phyloP scores from a whole-genome alignment of 2,888 invertebrate genomes.

The Dorcus parallelipipedus region DNA sequence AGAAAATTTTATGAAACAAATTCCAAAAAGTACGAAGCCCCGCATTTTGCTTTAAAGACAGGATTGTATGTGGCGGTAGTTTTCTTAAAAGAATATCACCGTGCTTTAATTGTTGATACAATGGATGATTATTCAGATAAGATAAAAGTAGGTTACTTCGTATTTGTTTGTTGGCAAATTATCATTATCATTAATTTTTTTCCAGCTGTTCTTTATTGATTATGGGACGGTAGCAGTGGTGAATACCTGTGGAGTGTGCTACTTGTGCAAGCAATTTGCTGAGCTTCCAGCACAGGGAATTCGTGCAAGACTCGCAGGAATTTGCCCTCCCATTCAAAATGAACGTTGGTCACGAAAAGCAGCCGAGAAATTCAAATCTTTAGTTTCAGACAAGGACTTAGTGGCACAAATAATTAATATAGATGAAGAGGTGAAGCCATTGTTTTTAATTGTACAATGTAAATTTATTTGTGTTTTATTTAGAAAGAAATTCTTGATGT shows the following conservation, averaged over 20 bases:
- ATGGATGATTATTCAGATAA: constrained; percentile 3
- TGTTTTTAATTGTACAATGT: neutral
- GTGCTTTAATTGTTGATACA: constrained; percentile 35
- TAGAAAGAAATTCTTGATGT: constrained; percentile 31
- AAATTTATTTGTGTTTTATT: constrained; percentile 8
- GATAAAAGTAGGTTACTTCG: neutral
- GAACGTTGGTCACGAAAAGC: constrained; percentile 52
- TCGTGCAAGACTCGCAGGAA: constrained; percentile 52
- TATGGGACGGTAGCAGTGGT: constrained; percentile 55
- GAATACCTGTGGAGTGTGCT: constrained; percentile 37
- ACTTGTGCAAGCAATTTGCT: constrained; percentile 48
- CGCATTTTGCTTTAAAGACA: constrained; percentile 26
- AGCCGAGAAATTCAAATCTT: constrained; percentile 44
- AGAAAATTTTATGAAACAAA: constrained; percentile 7
- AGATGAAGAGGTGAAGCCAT: constrained; percentile 28
- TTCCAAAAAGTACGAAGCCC: constrained; percentile 23
- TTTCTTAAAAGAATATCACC: constrained; percentile 53
- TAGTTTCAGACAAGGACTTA: constrained; percentile 44
- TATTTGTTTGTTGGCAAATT: neutral
- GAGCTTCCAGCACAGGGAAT: constrained; percentile 53
- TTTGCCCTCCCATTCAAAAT: constrained; percentile 46
- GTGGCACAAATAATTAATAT: constrained; percentile 45
- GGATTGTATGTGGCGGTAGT: constrained; percentile 53
- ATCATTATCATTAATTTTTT: neutral
- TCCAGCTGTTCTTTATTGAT: constrained; percentile 57